Evolutionary conservation across 2,888 invertebrate genomes (phyloP).

Genomic region (Orchesella flavescens): DNA sequence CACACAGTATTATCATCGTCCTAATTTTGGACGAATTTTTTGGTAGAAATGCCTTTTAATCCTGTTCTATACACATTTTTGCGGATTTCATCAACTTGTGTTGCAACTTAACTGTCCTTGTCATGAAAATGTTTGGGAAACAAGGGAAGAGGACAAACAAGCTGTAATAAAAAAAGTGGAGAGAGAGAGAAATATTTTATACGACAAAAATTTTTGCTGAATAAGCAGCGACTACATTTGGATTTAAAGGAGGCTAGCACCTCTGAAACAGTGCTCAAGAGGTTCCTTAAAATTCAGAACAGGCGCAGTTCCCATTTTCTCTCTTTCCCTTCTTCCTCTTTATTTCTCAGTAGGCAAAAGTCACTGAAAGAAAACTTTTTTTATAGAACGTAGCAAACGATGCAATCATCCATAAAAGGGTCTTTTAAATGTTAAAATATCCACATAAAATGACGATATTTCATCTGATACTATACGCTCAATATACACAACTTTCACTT

Average conservation of each 20-base stretch:
- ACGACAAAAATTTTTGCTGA: neutral
- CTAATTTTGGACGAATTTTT: too few relatives aligned
- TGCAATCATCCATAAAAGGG: constrained; percentile 61
- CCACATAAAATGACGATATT: constrained; percentile 56
- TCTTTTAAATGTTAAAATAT: constrained; percentile 59
- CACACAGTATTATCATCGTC: too few relatives aligned
- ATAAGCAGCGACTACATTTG: too few relatives aligned
- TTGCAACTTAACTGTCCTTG: neutral
- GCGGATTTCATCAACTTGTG: constrained; percentile 6
- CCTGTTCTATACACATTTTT: neutral
- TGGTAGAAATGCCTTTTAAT: too few relatives aligned
- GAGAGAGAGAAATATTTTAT: neutral
- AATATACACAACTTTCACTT: constrained; percentile 29
- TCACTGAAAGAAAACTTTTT: neutral
- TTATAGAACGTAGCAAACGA: constrained; percentile 20
- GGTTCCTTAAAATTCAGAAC: constrained; percentile 35
- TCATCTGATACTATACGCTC: constrained; percentile 30
- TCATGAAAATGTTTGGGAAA: neutral
- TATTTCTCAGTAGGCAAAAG: too few relatives aligned
- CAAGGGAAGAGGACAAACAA: constrained; percentile 2
- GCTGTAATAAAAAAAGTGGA: neutral
- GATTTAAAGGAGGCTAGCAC: neutral
- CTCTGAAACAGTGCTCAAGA: neutral
- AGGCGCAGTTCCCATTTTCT: constrained; percentile 14
- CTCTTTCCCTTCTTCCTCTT: neutral